Conservation (phyloP, 2,797 vertebrate genomes). For the Sebastes oblongus region DNA sequence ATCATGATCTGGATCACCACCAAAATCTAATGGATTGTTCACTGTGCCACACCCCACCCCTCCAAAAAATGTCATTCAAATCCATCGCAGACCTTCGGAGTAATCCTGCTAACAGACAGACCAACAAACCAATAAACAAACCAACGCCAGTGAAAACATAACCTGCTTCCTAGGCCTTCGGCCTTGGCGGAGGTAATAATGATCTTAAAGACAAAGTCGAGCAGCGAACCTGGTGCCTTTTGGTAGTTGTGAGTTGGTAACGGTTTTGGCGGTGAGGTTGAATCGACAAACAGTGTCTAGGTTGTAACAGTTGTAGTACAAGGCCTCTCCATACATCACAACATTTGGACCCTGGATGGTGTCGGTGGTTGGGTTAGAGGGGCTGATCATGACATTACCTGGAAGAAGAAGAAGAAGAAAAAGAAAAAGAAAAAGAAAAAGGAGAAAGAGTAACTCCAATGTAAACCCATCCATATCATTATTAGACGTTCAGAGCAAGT, state of each 20-base stretch:
- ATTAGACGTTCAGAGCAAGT: too few relatives aligned
- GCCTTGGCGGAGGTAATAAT: neutral
- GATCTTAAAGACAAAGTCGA: neutral
- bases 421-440: neutral
- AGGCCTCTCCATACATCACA: conserved; percentile 68
- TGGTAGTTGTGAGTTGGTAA: conserved; percentile 67
- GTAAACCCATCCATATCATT: too few relatives aligned
- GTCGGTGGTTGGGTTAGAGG: conserved; percentile 78
- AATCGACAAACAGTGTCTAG: conserved; percentile 72
- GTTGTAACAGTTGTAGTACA: conserved; percentile 83
- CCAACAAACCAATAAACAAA: too few relatives aligned
- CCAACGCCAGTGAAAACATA: too few relatives aligned
- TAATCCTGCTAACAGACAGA: too few relatives aligned
- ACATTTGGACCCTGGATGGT: conserved; percentile 81
- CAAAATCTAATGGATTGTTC: too few relatives aligned
- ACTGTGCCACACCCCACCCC: too few relatives aligned
- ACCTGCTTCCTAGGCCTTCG: too few relatives aligned
- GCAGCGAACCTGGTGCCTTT: conserved; percentile 64
- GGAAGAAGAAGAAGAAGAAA: neutral
- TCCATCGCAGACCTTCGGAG: too few relatives aligned
- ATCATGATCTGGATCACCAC: too few relatives aligned
- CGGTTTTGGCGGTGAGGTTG: conserved; percentile 62
- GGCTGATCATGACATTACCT: conserved; percentile 59
- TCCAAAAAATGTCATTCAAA: too few relatives aligned
- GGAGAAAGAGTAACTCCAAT: neutral